Evolutionary conservation across 1,140 invertebrate genomes (phyloP).

Genomic region (Steinernema khuongi): DNA sequence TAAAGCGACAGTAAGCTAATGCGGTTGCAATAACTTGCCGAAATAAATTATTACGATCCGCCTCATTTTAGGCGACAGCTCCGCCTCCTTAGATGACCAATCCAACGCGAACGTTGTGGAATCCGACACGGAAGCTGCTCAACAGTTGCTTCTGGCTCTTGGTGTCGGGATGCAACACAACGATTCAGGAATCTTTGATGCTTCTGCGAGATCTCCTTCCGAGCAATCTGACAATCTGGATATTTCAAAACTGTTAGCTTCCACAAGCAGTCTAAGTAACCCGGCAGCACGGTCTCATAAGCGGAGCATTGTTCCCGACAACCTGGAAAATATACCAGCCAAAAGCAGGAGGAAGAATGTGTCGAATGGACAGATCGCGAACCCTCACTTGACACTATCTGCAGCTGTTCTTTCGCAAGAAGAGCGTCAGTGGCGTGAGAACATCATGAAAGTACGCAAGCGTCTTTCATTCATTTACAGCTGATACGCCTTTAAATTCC

Average conservation of each 20-base stretch:
- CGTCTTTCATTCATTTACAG: too few relatives aligned
- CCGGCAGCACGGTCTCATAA: neutral
- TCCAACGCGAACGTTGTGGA: neutral
- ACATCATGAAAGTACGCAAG: neutral
- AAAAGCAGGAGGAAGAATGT: neutral
- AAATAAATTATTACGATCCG: too few relatives aligned
- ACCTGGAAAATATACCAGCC: neutral
- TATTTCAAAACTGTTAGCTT: neutral
- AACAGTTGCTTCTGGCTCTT: neutral
- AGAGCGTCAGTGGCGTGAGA: neutral
- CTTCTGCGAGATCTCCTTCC: neutral
- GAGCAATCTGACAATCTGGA: neutral
- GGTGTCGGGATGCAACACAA: neutral
- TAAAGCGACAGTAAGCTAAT: too few relatives aligned
- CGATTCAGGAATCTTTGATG: neutral
- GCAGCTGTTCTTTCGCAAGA: neutral
- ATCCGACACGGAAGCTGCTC: neutral
- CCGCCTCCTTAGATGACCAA: neutral
- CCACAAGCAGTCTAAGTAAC: neutral
- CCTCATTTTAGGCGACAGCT: conserved; percentile 1
- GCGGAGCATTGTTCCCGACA: neutral
- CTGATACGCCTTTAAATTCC: too few relatives aligned
- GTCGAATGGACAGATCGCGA: neutral
- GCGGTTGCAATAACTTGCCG: too few relatives aligned
- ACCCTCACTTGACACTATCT: neutral